phyloP scores from a whole-genome alignment of 2,888 invertebrate species.

The Mythimna pallens region DNA sequence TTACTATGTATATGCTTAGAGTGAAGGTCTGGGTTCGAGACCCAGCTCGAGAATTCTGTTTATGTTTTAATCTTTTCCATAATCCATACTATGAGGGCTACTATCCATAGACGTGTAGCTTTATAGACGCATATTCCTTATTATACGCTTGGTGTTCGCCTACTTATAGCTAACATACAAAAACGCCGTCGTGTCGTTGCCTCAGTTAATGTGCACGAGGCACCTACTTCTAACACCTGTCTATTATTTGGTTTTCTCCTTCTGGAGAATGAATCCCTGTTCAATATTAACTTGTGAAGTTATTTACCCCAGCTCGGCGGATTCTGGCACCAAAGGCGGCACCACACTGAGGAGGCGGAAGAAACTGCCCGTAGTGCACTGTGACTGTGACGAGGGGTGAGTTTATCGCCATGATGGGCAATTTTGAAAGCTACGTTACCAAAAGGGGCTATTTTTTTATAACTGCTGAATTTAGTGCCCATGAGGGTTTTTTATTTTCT shows the following conservation, averaged over 20 bases:
- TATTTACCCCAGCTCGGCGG: conserved; percentile 45
- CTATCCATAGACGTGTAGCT: too few relatives aligned
- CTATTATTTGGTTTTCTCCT: not conserved
- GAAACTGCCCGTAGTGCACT: conserved; percentile 44
- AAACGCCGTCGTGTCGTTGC: too few relatives aligned
- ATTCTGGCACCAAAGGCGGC: conserved; percentile 54
- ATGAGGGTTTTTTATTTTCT: too few relatives aligned
- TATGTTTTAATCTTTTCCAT: not conserved
- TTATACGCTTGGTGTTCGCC: too few relatives aligned
- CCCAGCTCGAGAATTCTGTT: not conserved
- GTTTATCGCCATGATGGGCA: conserved; percentile 19
- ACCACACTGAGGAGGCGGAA: conserved; percentile 48
- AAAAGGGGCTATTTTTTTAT: not conserved
- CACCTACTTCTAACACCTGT: too few relatives aligned
- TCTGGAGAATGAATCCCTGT: not conserved
- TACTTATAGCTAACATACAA: too few relatives aligned
- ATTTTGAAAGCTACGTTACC: too few relatives aligned
- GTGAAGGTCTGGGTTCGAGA: conserved; percentile 24
- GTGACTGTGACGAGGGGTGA: conserved; percentile 56
- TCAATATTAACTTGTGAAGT: conserved; percentile 32
- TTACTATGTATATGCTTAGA: not conserved
- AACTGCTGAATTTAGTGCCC: not conserved
- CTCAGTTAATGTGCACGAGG: not conserved
- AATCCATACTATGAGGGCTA: not conserved
- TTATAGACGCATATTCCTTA: too few relatives aligned